phyloP scores from a whole-genome alignment of 2,113 vertebrate genomes.

The Piprites chloris region DNA sequence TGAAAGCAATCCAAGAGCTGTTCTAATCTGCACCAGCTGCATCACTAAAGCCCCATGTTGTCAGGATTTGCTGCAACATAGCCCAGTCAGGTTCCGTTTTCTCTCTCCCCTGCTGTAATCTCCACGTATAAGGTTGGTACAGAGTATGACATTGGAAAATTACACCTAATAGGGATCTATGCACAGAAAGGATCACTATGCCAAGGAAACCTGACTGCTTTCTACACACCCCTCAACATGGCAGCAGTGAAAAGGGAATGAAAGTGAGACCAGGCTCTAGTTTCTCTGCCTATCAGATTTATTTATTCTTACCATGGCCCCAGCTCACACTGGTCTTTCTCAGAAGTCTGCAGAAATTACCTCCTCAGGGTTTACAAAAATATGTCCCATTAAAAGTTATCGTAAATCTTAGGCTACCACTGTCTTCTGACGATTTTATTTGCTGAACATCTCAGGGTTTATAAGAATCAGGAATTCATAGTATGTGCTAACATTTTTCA shows the following conservation, averaged over 20 bases:
- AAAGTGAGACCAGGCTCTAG: not conserved
- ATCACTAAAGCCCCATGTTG: not conserved
- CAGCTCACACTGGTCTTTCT: not conserved
- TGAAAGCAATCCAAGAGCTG: constrained; percentile 16
- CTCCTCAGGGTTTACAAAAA: not conserved
- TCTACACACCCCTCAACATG: not conserved
- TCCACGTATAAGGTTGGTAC: accelerated
- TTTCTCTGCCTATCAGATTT: not conserved
- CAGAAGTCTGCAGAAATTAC: not conserved
- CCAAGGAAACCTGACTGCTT: not conserved
- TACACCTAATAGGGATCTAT: not conserved
- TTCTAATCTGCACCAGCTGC: constrained; percentile 42
- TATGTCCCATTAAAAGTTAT: not conserved
- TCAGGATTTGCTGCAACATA: not conserved
- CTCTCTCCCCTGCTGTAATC: not conserved
- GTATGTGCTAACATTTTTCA: not conserved
- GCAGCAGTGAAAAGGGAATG: not conserved
- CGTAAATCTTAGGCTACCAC: not conserved
- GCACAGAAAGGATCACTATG: not conserved
- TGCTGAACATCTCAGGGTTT: not conserved
- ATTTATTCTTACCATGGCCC: not conserved
- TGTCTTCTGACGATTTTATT: not conserved
- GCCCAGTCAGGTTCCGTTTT: not conserved
- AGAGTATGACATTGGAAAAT: not conserved
- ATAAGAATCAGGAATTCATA: not conserved